These are phyloP conservation scores for Allygus modestus DNA, from an alignment of 2,888 invertebrate genomes.

Conservation along the genomic window DNA sequence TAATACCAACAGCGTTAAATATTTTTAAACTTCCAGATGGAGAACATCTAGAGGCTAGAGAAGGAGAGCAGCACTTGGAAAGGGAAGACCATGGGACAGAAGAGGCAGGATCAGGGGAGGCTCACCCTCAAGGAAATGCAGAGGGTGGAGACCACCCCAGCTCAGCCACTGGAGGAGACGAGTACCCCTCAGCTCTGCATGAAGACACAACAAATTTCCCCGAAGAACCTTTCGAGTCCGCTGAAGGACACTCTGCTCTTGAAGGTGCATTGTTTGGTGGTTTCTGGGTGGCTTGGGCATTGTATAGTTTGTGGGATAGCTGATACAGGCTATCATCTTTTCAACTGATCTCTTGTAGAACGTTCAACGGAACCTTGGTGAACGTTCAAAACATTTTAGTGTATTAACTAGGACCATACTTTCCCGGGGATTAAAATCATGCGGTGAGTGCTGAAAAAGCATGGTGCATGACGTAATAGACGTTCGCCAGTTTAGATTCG, in stretches of 20 bases:
- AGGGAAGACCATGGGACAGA: not conserved
- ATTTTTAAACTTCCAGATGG: slow-evolving; percentile 24
- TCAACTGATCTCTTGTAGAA: not conserved
- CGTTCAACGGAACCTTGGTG: not conserved
- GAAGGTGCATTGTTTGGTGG: slow-evolving; percentile 50
- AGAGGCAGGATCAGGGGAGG: not conserved
- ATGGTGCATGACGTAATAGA: not conserved
- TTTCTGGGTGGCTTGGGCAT: slow-evolving; percentile 38
- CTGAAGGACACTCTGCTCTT: slow-evolving; percentile 26
- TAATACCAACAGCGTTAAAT: no score
- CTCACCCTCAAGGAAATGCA: not conserved
- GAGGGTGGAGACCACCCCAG: not conserved
- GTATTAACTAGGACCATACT: not conserved
- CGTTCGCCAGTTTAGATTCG: no score
- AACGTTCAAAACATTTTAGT: not conserved
- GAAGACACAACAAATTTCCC: not conserved
- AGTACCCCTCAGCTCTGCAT: not conserved
- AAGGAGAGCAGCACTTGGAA: not conserved
- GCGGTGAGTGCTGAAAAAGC: not conserved
- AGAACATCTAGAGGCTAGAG: not conserved
- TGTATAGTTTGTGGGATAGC: slow-evolving; percentile 29
- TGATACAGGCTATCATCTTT: not conserved
- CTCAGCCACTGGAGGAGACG: not conserved
- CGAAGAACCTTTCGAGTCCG: not conserved
- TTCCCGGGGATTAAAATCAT: not conserved